Conservation (phyloP, 2,797 vertebrate species). For the Chaetophractus vellerosus region DNA sequence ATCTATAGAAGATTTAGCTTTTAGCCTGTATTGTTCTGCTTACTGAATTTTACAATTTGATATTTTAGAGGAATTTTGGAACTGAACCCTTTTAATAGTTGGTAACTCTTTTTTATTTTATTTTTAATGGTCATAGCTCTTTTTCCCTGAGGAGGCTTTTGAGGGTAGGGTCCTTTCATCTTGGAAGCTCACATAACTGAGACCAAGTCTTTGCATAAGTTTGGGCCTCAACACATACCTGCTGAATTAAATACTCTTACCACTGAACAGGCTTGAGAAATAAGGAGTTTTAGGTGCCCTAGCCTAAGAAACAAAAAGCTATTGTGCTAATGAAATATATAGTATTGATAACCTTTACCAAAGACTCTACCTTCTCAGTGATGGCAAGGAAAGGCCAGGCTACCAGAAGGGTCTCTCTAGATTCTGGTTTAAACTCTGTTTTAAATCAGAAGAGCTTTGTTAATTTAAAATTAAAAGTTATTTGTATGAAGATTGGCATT, state of each 20-base stretch:
- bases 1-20: slow-evolving; percentile 40
- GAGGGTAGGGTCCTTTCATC: background rate
- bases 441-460: slow-evolving; percentile 6
- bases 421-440: slow-evolving; percentile 1
- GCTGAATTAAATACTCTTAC: background rate
- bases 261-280: slow-evolving; percentile 7
- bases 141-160: slow-evolving; percentile 1
- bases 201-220: slow-evolving; percentile 7
- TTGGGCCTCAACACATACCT: background rate
- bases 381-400: background rate
- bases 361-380: background rate
- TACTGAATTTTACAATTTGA: slow-evolving; percentile 31
- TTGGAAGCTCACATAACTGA: background rate
- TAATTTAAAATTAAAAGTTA: slow-evolving; percentile 19
- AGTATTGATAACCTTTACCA: background rate
- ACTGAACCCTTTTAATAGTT: background rate
- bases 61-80: slow-evolving; percentile 22
- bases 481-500: slow-evolving; percentile 51
- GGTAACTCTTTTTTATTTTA: slow-evolving; percentile 22
- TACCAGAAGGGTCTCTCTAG: background rate
- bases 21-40: slow-evolving; percentile 12
- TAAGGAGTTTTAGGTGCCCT: background rate
- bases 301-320: background rate
- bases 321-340: background rate
- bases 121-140: background rate